Percentiles rank a stretch among this genome's conserved stretches.
Conservation (phyloP, 2,797 vertebrate genomes). For the Hemitrygon akajei region DNA sequence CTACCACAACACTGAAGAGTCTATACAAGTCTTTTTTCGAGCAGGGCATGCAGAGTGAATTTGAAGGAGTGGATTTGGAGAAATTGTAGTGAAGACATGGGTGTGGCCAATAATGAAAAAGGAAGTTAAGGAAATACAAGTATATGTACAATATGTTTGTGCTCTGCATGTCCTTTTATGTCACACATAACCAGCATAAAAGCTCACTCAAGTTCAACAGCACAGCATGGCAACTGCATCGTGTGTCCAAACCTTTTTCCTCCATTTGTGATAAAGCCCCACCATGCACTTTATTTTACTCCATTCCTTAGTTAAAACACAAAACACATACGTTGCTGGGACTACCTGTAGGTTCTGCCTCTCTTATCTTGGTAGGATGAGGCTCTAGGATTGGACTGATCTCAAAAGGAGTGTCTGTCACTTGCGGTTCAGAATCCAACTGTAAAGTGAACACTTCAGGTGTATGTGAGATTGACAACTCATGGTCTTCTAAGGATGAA, state of each 20-base stretch:
- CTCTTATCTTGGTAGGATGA: neutral
- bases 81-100: no score
- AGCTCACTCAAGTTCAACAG: no score
- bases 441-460: neutral
- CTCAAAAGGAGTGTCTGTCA: neutral
- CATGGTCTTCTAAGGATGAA: neutral
- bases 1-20: neutral
- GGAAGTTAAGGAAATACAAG: no score
- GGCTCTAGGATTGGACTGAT: neutral
- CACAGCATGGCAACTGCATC: no score
- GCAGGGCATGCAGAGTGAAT: no score
- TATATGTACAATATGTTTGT: no score
- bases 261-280: neutral
- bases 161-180: no score
- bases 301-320: neutral
- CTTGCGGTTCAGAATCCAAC: neutral
- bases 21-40: neutral
- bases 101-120: no score
- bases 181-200: no score
- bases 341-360: neutral
- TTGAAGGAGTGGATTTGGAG: no score
- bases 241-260: no score
- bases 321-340: neutral
- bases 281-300: neutral
- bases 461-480: neutral